phyloP scores from a whole-genome alignment of 2,888 invertebrate species.

The Mycalesis mineus region DNA sequence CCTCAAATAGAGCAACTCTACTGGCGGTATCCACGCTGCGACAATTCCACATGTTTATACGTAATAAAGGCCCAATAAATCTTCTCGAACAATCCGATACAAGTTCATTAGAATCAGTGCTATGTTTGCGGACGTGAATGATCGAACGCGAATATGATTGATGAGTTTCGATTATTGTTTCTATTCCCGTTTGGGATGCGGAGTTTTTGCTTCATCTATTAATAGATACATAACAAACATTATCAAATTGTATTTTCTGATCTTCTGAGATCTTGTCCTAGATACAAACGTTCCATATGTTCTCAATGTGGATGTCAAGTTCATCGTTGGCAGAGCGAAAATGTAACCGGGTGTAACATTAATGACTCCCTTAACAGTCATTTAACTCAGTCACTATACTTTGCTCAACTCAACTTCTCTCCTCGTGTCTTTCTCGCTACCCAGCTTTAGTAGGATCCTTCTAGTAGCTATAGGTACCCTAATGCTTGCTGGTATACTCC shows the following conservation, averaged over 20 bases:
- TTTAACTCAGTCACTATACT: too few species aligned
- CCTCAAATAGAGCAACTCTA: not conserved
- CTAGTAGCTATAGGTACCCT: too few species aligned
- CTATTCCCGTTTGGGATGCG: not conserved
- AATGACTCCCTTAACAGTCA: too few species aligned
- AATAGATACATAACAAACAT: not conserved
- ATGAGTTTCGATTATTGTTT: conserved; percentile 30
- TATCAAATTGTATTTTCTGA: not conserved
- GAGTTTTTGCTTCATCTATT: not conserved
- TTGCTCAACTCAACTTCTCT: too few species aligned
- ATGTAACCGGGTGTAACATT: too few species aligned
- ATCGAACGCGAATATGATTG: conserved; percentile 26
- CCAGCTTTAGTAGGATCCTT: too few species aligned
- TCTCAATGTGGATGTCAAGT: too few species aligned
- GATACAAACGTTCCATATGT: too few species aligned
- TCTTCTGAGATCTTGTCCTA: too few species aligned
- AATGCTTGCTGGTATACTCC: too few species aligned
- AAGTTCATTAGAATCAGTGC: conserved; percentile 61
- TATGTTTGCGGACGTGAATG: conserved; percentile 28
- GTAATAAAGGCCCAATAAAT: conserved; percentile 62
- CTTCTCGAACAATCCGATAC: conserved; percentile 58
- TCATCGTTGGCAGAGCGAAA: too few species aligned
- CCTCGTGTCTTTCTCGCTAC: too few species aligned
- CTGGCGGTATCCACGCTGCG: conserved; percentile 1
- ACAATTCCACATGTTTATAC: conserved; percentile 52